These are phyloP conservation scores for Cinclus cinclus DNA, from an alignment of 2,113 vertebrate species.

Conservation along the genomic window DNA sequence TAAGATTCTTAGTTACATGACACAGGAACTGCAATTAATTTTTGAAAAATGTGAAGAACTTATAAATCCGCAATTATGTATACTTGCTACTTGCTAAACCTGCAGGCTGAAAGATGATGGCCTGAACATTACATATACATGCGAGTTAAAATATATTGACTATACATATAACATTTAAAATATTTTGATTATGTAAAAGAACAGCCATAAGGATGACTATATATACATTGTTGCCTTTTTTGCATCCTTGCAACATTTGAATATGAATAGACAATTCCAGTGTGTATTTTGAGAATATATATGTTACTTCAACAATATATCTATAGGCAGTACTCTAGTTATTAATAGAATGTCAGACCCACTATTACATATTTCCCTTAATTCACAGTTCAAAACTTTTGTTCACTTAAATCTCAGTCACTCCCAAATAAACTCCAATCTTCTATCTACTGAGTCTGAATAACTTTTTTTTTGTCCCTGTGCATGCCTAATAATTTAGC, in stretches of 20 bases:
- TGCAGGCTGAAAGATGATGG: not conserved
- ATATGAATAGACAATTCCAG: not conserved
- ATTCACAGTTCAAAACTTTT: not conserved
- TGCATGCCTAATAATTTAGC: not conserved
- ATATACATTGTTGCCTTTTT: not conserved
- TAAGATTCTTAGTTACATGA: not conserved
- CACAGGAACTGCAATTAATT: constrained; percentile 21
- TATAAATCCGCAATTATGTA: not conserved
- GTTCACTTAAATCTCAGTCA: not conserved
- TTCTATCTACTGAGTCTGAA: not conserved
- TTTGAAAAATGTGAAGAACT: not conserved
- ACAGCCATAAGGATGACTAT: not conserved
- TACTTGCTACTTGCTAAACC: not conserved
- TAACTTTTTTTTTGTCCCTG: not conserved
- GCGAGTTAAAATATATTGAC: not conserved
- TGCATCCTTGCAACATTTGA: not conserved
- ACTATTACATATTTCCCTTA: not conserved
- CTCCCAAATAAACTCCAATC: not conserved
- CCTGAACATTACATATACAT: not conserved
- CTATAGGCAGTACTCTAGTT: not conserved
- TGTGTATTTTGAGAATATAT: not conserved
- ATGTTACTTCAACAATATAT: not conserved
- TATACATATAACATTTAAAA: not conserved
- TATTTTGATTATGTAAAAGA: not conserved
- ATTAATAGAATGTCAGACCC: not conserved